These are phyloP conservation scores for Xyrichtys novacula DNA, from an alignment of 2,797 vertebrate genomes.

Conservation along the genomic window DNA sequence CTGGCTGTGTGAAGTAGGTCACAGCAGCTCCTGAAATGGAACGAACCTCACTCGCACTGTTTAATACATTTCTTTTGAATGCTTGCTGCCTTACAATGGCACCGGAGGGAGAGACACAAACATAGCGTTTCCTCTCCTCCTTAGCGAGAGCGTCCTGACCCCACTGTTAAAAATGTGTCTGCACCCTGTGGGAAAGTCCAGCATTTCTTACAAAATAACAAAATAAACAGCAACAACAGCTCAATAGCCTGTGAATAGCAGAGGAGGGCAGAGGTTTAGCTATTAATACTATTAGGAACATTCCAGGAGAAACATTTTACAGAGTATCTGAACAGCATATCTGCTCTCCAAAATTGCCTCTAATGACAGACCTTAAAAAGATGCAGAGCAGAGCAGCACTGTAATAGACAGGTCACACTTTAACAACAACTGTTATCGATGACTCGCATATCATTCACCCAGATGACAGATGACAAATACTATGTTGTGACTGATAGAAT, in stretches of 20 bases:
- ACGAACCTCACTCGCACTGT: slow-evolving; percentile 67
- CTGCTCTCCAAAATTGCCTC: slow-evolving; percentile 1
- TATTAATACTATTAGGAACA: slow-evolving; percentile 17
- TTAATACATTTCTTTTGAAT: slow-evolving; percentile 73
- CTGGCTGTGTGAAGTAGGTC: slow-evolving; percentile 82
- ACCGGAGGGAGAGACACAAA: slow-evolving; percentile 67
- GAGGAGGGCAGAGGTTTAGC: slow-evolving; percentile 13
- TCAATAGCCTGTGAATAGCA: slow-evolving; percentile 29
- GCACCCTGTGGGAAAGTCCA: slow-evolving; percentile 41
- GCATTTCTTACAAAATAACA: slow-evolving; percentile 29
- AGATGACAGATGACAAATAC: too few relatives aligned
- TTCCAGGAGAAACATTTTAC: slow-evolving; percentile 16
- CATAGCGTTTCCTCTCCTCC: slow-evolving; percentile 53
- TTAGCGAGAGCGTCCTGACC: slow-evolving; percentile 36
- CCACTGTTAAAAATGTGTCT: slow-evolving; percentile 36
- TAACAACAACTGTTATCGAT: slow-evolving; percentile 32
- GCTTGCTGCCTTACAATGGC: slow-evolving; percentile 54
- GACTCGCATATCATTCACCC: slow-evolving; percentile 29
- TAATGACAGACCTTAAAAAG: slow-evolving; percentile 15
- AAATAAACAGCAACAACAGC: slow-evolving; percentile 12
- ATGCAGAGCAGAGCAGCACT: slow-evolving; percentile 9
- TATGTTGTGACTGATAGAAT: too few relatives aligned
- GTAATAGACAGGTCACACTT: slow-evolving; percentile 14
- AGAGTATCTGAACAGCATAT: slow-evolving; percentile 2
- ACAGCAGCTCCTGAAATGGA: slow-evolving; percentile 78